A percentile compares a stretch with the other conserved stretches of the same genome.
phyloP scores from a whole-genome alignment of 2,888 invertebrate species.

The Limnephilus auricula region DNA sequence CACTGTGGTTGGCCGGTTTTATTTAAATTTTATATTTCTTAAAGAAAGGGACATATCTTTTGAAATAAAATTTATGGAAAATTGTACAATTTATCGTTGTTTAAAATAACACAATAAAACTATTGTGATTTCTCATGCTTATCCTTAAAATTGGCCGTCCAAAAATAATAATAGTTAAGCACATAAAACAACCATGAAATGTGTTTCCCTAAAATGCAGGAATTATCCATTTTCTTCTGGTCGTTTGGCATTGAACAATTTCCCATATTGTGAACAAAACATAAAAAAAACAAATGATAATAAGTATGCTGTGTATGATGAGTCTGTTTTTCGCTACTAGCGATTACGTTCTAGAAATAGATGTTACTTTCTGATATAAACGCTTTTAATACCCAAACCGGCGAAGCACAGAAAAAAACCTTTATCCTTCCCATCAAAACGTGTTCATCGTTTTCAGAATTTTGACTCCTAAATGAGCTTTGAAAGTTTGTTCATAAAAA shows the following conservation, averaged over 20 bases:
- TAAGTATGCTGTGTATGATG: neutral
- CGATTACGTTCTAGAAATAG: neutral
- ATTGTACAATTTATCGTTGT: neutral
- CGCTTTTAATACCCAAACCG: neutral
- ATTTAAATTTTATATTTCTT: too few relatives aligned
- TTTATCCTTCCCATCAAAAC: slow-evolving; percentile 13
- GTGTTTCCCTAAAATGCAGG: neutral
- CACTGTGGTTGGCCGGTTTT: too few relatives aligned
- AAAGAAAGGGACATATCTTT: neutral
- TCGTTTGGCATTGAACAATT: neutral
- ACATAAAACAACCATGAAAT: neutral
- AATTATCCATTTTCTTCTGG: neutral
- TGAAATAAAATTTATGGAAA: neutral
- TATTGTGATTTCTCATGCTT: neutral
- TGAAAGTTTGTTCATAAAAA: slow-evolving; percentile 25
- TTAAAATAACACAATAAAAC: neutral
- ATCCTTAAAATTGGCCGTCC: neutral
- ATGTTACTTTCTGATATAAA: neutral
- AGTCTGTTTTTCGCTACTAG: neutral
- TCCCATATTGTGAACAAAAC: neutral
- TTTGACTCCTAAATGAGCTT: slow-evolving; percentile 42
- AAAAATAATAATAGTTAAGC: neutral
- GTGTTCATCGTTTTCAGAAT: slow-evolving; percentile 24
- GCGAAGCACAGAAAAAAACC: neutral
- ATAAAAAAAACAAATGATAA: neutral